Evolutionary conservation across 1,140 invertebrate genomes (phyloP).

Genomic region (Trachelipus rathkii): DNA sequence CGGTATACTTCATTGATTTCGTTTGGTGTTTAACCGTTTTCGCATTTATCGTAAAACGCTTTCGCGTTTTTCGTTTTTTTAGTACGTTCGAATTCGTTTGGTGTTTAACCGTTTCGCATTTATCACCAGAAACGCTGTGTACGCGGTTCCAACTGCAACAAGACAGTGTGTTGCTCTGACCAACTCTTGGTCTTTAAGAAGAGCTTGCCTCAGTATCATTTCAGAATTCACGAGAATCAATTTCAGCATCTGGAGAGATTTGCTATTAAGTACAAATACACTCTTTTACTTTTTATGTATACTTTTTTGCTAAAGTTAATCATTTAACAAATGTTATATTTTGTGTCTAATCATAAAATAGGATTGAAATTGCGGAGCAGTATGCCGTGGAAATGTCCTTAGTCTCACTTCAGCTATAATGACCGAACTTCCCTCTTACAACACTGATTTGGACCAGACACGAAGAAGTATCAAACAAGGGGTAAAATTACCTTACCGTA

Average conservation of each 20-base stretch:
- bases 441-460: slow-evolving; percentile 56
- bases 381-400: slow-evolving; percentile 83
- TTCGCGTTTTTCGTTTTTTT: too few relatives aligned
- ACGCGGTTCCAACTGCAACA: slow-evolving; percentile 95
- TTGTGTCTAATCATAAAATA: slow-evolving; percentile 44
- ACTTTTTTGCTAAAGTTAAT: neutral
- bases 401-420: slow-evolving; percentile 89
- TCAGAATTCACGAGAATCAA: slow-evolving; percentile 57
- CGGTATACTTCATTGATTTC: too few relatives aligned
- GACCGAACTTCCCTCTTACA: slow-evolving; percentile 83
- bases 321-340: slow-evolving; percentile 31
- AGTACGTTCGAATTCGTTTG: too few relatives aligned
- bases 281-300: neutral
- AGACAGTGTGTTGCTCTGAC: slow-evolving; percentile 91
- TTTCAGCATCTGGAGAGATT: slow-evolving; percentile 52
- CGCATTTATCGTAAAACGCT: too few relatives aligned
- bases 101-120: too few relatives aligned
- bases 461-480: slow-evolving; percentile 46
- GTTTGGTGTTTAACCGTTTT: too few relatives aligned
- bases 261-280: slow-evolving; percentile 48
- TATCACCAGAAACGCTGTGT: too few relatives aligned
- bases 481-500: slow-evolving; percentile 80
- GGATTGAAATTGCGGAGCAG: slow-evolving; percentile 90
- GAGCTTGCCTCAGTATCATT: slow-evolving; percentile 81
- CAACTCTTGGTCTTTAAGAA: slow-evolving; percentile 78